A percentile compares a stretch with the other conserved stretches of the same genome.
Conservation (phyloP, 2,113 vertebrate genomes). For the Menidia beryllina region DNA sequence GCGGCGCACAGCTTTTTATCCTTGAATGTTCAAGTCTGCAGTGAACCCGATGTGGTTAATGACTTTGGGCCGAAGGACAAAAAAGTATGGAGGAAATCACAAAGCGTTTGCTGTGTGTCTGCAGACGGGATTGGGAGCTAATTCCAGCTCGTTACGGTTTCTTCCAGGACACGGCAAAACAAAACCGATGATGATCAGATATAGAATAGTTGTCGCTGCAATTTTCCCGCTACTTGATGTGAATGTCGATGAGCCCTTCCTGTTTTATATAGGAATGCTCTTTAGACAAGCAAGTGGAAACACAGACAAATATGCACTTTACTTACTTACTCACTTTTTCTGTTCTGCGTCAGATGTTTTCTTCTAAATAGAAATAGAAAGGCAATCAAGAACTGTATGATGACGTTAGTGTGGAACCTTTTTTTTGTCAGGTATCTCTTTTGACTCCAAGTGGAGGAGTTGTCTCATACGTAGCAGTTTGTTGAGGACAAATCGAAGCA, state of each 20-base stretch:
- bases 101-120: not conserved
- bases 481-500: too few relatives aligned
- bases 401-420: not conserved
- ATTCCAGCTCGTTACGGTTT: conserved; percentile 1
- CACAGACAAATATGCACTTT: conserved; percentile 26
- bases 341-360: not conserved
- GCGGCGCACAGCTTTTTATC: conserved; percentile 48
- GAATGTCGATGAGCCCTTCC: conserved; percentile 19
- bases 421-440: too few relatives aligned
- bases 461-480: too few relatives aligned
- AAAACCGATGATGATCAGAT: conserved; percentile 24
- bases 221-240: conserved; percentile 12
- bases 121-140: not conserved
- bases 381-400: not conserved
- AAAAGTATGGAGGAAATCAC: conserved; percentile 24
- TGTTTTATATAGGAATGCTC: not conserved
- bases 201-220: conserved; percentile 11
- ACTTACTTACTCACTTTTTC: not conserved
- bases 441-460: too few relatives aligned
- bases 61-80: conserved; percentile 35
- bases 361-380: too few relatives aligned
- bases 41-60: conserved; percentile 17
- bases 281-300: not conserved
- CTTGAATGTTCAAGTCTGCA: conserved; percentile 39
- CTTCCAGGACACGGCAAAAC: conserved; percentile 16